Conservation (phyloP, 2,888 invertebrate genomes). For the Philereme vetulata region DNA sequence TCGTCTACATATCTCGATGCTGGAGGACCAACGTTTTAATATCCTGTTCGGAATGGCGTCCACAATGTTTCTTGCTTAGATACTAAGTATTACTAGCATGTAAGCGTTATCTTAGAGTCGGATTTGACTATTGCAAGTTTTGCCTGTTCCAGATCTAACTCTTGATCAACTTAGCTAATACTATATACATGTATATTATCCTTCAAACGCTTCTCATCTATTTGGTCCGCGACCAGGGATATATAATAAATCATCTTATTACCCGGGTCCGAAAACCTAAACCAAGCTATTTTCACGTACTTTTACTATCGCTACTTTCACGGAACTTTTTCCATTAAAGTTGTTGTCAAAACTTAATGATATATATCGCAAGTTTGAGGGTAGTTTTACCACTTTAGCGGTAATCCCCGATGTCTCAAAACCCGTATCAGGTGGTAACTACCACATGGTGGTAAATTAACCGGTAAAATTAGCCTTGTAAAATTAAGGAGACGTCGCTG, state of each 20-base stretch:
- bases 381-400: constrained; percentile 51
- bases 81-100: no score
- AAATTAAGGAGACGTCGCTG: constrained; percentile 6
- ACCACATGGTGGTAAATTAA: constrained; percentile 30
- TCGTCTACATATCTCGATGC: no score
- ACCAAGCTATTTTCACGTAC: constrained; percentile 45
- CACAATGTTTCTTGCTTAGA: no score
- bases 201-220: constrained; percentile 5
- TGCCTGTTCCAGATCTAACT: no score
- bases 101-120: no score
- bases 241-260: constrained; percentile 25
- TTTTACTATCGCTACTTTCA: constrained; percentile 49
- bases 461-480: constrained; percentile 29
- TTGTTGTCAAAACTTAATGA: constrained; percentile 65
- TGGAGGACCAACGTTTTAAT: no score
- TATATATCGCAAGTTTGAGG: constrained; percentile 59
- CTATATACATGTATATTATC: no score
- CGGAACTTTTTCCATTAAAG: constrained; percentile 66
- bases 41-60: no score
- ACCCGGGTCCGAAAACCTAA: constrained; percentile 25
- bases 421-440: constrained; percentile 39
- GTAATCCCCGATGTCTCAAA: constrained; percentile 36
- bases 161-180: no score
- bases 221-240: background rate
- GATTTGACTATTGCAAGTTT: no score